phyloP scores from a whole-genome alignment of 2,888 invertebrate genomes.

The Crossocerus cetratus region DNA sequence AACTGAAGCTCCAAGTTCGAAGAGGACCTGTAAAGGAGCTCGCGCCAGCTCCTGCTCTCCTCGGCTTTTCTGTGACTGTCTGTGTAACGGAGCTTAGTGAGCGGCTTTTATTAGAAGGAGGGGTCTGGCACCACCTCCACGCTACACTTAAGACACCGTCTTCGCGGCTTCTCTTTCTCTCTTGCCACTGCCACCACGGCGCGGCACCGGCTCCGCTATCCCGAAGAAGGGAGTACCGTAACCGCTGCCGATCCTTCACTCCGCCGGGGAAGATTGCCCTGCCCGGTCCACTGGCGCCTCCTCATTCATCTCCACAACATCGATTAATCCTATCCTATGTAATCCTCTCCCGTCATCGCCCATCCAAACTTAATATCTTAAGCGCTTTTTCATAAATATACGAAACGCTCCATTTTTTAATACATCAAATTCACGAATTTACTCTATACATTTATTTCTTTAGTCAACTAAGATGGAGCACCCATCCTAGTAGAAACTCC shows the following conservation, averaged over 20 bases:
- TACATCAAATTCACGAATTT: no score
- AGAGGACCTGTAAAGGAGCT: constrained; percentile 63
- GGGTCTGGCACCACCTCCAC: constrained; percentile 74
- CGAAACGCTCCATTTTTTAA: no score
- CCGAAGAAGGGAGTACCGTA: constrained; percentile 8
- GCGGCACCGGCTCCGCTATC: constrained; percentile 1
- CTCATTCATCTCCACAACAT: no score
- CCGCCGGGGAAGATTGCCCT: neutral
- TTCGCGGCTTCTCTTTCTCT: constrained; percentile 50
- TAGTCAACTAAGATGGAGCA: no score
- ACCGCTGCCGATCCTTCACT: neutral
- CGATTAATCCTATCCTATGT: no score
- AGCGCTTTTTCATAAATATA: no score
- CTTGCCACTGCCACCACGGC: constrained; percentile 3
- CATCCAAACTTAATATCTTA: no score
- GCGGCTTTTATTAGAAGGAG: constrained; percentile 77
- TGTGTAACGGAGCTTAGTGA: constrained; percentile 75
- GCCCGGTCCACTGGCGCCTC: no score
- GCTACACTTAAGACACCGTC: constrained; percentile 69
- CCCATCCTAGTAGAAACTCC: no score
- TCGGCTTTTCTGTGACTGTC: constrained; percentile 76
- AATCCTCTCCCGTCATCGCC: no score
- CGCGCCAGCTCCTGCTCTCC: constrained; percentile 71
- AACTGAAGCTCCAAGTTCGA: constrained; percentile 42
- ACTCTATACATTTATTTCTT: no score